These are phyloP conservation scores for Rhagonycha lutea DNA, from an alignment of 2,888 invertebrate genomes.

Conservation along the genomic window DNA sequence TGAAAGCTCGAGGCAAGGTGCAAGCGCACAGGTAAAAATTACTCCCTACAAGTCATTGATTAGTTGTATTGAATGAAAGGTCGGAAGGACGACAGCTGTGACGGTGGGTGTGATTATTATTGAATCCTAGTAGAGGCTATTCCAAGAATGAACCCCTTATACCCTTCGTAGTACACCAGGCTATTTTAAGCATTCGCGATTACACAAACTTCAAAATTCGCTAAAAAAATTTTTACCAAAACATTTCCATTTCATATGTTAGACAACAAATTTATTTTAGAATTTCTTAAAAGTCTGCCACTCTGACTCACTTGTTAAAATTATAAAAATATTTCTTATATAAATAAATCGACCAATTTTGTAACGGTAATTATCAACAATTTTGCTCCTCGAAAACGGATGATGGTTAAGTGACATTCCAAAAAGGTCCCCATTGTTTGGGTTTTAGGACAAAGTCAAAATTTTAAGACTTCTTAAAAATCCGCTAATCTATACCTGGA, in stretches of 20 bases:
- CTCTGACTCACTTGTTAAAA: conserved; percentile 2
- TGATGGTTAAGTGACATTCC: background rate
- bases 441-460: background rate
- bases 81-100: conserved; percentile 32
- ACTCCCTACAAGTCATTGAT: conserved; percentile 34
- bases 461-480: background rate
- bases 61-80: conserved; percentile 37
- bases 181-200: conserved; percentile 38
- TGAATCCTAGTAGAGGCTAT: conserved; percentile 34
- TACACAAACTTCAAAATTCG: conserved; percentile 32
- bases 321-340: background rate
- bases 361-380: background rate
- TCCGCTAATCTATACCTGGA: background rate
- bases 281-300: background rate
- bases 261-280: background rate
- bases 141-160: conserved; percentile 28
- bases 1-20: conserved; percentile 9
- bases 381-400: background rate
- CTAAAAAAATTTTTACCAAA: background rate
- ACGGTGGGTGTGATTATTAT: conserved; percentile 33
- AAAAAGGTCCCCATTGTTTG: background rate
- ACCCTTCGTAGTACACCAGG: conserved; percentile 20
- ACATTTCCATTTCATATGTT: background rate
- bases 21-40: conserved; percentile 28
- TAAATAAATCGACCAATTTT: background rate